phyloP scores from a whole-genome alignment of 2,113 vertebrate genomes.

The Misgurnus anguillicaudatus region DNA sequence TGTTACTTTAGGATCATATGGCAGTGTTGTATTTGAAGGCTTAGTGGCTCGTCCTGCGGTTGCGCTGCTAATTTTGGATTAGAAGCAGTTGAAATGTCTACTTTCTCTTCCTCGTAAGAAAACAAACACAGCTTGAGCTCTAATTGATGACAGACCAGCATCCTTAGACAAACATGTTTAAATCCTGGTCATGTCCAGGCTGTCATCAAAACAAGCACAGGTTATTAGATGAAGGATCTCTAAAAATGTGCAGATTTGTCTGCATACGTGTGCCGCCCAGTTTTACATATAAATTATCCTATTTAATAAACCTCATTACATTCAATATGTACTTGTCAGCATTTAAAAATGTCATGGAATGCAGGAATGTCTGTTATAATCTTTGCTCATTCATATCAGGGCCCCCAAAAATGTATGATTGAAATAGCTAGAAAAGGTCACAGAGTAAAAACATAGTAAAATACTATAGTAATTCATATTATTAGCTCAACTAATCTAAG shows the following conservation, averaged over 20 bases:
- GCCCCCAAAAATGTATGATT: not conserved
- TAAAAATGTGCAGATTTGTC: not conserved
- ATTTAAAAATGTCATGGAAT: slow-evolving; percentile 81
- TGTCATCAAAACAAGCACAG: not conserved
- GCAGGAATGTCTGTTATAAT: slow-evolving; percentile 49
- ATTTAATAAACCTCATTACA: not conserved
- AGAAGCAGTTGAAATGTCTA: slow-evolving; percentile 14
- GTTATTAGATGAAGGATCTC: not conserved
- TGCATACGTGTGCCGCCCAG: no score
- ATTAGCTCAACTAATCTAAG: not conserved
- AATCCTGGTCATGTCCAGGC: not conserved
- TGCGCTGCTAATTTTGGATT: slow-evolving; percentile 33
- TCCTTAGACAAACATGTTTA: not conserved
- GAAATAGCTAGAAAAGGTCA: not conserved
- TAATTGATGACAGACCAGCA: slow-evolving; percentile 7
- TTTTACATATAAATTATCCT: no score
- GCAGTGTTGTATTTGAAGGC: slow-evolving; percentile 37
- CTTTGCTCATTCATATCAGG: slow-evolving; percentile 10
- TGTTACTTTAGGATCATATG: slow-evolving; percentile 49
- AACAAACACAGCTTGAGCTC: slow-evolving; percentile 1
- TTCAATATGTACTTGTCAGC: slow-evolving; percentile 64
- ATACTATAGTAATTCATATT: slow-evolving; percentile 1
- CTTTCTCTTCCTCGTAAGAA: not conserved
- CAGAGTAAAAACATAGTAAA: not conserved
- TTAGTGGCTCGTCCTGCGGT: slow-evolving; percentile 26